Conservation (phyloP, 2,113 vertebrate species). For the Motacilla tschutschensis region DNA sequence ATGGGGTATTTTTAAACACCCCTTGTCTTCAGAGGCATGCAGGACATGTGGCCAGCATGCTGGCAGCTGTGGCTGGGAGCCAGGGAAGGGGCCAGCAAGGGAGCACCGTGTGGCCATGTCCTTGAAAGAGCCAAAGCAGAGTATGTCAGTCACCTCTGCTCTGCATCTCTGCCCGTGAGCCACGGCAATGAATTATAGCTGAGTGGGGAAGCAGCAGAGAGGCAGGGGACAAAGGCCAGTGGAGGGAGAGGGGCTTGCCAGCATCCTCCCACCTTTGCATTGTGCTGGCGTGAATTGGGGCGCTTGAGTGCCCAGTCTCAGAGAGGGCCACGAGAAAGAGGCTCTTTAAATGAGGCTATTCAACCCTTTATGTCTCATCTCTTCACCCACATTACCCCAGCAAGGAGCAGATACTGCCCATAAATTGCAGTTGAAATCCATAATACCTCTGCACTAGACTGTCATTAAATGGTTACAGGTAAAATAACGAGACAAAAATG, state of each 20-base stretch:
- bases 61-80: accelerated
- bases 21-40: neutral
- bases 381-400: conserved; percentile 25
- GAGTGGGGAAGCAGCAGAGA: neutral
- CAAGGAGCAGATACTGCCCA: conserved; percentile 9
- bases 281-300: neutral
- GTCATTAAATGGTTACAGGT: conserved; percentile 39
- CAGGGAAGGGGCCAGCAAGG: accelerated
- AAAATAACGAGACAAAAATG: conserved; percentile 48
- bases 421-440: conserved; percentile 47
- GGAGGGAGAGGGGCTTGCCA: neutral
- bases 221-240: neutral
- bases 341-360: conserved; percentile 17
- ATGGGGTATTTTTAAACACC: neutral
- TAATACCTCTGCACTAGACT: conserved; percentile 25
- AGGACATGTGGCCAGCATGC: accelerated
- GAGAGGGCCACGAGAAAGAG: neutral
- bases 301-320: neutral
- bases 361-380: conserved; percentile 22
- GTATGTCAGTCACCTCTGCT: neutral
- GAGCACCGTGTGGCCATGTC: accelerated
- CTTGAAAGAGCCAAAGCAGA: neutral
- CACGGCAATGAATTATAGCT: neutral
- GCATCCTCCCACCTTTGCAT: neutral
- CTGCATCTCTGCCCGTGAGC: neutral